These are phyloP conservation scores for Paraplagusia blochii DNA, from an alignment of 2,113 vertebrate genomes.

Conservation along the genomic window DNA sequence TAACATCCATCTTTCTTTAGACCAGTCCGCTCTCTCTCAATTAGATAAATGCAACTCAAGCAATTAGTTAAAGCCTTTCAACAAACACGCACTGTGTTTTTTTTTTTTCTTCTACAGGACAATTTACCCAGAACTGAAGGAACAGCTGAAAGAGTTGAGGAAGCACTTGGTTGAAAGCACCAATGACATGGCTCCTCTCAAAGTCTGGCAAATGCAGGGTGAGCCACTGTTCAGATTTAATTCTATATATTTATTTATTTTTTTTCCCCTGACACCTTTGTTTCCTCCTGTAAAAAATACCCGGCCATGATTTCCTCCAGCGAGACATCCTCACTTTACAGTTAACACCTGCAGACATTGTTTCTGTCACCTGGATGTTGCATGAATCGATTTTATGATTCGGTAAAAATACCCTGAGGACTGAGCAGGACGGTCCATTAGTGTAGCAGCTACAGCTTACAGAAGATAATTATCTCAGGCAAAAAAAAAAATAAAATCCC, in stretches of 20 bases:
- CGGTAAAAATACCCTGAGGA: slow-evolving; percentile 28
- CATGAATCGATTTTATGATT: slow-evolving; percentile 38
- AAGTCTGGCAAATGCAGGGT: slow-evolving; percentile 99
- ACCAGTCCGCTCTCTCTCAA: slow-evolving; percentile 4
- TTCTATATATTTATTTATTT: not conserved
- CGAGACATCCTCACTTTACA: slow-evolving; percentile 13
- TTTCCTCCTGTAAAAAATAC: not conserved
- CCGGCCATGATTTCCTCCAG: not conserved
- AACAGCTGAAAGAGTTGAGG: slow-evolving; percentile 90
- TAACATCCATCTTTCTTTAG: slow-evolving; percentile 28
- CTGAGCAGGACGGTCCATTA: slow-evolving; percentile 10
- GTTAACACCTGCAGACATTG: slow-evolving; percentile 21
- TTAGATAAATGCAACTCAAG: slow-evolving; percentile 7
- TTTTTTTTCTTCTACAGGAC: slow-evolving; percentile 68
- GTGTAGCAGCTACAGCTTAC: slow-evolving; percentile 13
- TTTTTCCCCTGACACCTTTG: not conserved
- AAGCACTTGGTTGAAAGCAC: slow-evolving; percentile 97
- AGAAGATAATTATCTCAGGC: slow-evolving; percentile 25
- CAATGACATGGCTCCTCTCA: slow-evolving; percentile 97
- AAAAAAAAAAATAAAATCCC: slow-evolving; percentile 14
- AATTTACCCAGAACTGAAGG: slow-evolving; percentile 85
- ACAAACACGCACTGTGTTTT: slow-evolving; percentile 19
- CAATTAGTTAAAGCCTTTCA: slow-evolving; percentile 5
- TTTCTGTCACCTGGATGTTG: slow-evolving; percentile 29
- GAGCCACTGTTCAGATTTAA: slow-evolving; percentile 17